A percentile compares a stretch with the other conserved stretches of the same genome.
phyloP scores from a whole-genome alignment of 2,113 vertebrate species.

The Scomber japonicus region DNA sequence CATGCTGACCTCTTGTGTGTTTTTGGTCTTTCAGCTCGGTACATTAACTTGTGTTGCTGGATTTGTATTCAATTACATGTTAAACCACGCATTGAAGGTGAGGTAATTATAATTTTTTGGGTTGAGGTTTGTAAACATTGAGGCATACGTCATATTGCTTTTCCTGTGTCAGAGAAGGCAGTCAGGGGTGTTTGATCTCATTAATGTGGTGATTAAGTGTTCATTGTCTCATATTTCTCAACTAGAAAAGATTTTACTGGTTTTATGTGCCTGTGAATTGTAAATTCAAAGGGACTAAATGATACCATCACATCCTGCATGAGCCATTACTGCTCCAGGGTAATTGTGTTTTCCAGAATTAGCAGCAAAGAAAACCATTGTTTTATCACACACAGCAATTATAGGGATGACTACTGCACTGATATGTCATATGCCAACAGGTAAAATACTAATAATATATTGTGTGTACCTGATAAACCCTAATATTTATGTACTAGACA shows the following conservation, averaged over 20 bases:
- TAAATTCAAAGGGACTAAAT: slow-evolving; percentile 61
- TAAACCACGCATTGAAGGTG: slow-evolving; percentile 60
- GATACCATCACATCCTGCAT: slow-evolving; percentile 56
- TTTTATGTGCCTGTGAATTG: slow-evolving; percentile 57
- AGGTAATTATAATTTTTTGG: slow-evolving; percentile 54
- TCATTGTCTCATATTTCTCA: slow-evolving; percentile 66
- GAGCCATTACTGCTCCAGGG: slow-evolving; percentile 55
- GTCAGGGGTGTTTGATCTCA: slow-evolving; percentile 58
- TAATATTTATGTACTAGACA: neutral
- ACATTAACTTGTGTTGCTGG: slow-evolving; percentile 47
- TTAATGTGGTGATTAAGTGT: slow-evolving; percentile 71
- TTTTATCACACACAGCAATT: slow-evolving; percentile 35
- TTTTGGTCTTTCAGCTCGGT: slow-evolving; percentile 27
- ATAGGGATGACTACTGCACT: slow-evolving; percentile 22
- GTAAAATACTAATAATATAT: neutral
- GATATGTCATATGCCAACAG: slow-evolving; percentile 27
- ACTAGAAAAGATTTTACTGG: slow-evolving; percentile 52
- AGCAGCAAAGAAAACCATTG: slow-evolving; percentile 43
- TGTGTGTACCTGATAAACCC: neutral
- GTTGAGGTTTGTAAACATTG: slow-evolving; percentile 59
- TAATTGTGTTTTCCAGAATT: slow-evolving; percentile 62
- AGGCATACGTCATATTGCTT: slow-evolving; percentile 26
- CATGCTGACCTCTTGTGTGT: slow-evolving; percentile 46
- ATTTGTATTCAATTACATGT: slow-evolving; percentile 52
- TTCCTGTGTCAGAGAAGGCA: slow-evolving; percentile 42